Conservation (phyloP, 2,113 vertebrate species). For the Candoia aspera region DNA sequence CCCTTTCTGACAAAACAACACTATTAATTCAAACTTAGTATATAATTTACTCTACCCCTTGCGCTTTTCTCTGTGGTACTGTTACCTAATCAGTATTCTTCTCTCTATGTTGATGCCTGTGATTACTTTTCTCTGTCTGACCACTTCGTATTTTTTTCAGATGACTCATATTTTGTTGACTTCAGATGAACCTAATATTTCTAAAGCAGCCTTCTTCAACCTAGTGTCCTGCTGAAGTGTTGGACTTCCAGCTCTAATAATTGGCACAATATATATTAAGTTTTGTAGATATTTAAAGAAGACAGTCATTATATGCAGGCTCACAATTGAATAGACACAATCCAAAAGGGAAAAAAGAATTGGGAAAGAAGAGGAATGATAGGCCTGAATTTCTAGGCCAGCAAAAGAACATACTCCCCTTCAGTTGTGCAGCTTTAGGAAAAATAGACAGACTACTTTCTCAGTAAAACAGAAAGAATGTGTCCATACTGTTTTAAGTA, state of each 20-base stretch:
- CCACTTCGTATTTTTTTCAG: neutral
- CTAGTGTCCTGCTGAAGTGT: neutral
- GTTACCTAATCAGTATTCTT: conserved; percentile 26
- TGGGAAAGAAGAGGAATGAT: neutral
- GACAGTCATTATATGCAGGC: neutral
- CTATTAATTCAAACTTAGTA: neutral
- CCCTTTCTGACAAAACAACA: conserved; percentile 1
- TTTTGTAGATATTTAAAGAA: neutral
- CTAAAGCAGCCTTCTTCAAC: neutral
- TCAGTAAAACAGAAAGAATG: neutral
- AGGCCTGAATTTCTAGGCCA: neutral
- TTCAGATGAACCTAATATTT: conserved; percentile 2
- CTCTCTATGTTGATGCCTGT: conserved; percentile 11
- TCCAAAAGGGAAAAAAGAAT: neutral
- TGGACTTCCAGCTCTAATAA: neutral
- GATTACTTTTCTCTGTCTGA: conserved; percentile 12
- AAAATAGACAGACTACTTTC: neutral
- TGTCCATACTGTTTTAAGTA: neutral
- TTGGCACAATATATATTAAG: neutral
- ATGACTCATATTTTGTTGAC: conserved; percentile 14
- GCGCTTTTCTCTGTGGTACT: conserved; percentile 20
- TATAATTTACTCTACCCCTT: conserved; percentile 12
- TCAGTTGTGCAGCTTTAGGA: neutral
- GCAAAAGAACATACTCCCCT: neutral
- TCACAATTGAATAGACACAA: neutral